Evolutionary conservation across 2,797 vertebrate genomes (phyloP).

Genomic region (Nannoperca australis): DNA sequence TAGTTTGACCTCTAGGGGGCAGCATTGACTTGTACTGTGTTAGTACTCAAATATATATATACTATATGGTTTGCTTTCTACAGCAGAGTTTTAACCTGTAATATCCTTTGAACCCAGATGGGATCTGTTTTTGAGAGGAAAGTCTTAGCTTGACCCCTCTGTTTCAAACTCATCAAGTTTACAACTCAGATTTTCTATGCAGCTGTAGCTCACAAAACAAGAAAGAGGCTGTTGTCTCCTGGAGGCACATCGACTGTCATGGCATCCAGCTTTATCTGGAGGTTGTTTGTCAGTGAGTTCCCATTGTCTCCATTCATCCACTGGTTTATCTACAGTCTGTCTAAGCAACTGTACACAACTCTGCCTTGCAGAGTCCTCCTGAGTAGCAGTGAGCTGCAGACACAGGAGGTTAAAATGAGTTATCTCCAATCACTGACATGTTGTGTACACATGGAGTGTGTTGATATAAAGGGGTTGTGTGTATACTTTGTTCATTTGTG

Average conservation of each 20-base stretch:
- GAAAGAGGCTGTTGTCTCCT: neutral
- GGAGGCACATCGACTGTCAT: neutral
- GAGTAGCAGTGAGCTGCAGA: constrained; percentile 4
- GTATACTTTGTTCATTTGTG: constrained; percentile 26
- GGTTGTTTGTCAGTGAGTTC: constrained; percentile 1
- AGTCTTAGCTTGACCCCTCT: neutral
- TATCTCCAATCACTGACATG: constrained; percentile 33
- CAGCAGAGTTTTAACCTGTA: constrained; percentile 24
- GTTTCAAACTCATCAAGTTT: neutral
- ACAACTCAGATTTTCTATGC: neutral
- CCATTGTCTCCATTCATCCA: neutral
- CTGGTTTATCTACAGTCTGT: constrained; percentile 14
- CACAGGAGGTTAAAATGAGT: neutral
- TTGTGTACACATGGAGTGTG: constrained; percentile 43
- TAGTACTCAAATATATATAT: neutral
- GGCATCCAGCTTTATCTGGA: neutral
- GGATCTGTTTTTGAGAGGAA: neutral
- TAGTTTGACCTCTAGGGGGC: constrained; percentile 56
- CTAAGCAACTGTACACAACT: neutral
- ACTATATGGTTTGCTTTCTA: neutral
- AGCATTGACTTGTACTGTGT: constrained; percentile 25
- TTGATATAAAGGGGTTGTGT: constrained; percentile 34
- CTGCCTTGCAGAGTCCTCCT: neutral
- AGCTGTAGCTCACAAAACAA: neutral
- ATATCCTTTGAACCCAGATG: neutral